A percentile compares a stretch with the other conserved stretches of the same genome.
Evolutionary conservation across 2,113 vertebrate genomes (phyloP).

Genomic region (Syngnathoides biaculeatus): DNA sequence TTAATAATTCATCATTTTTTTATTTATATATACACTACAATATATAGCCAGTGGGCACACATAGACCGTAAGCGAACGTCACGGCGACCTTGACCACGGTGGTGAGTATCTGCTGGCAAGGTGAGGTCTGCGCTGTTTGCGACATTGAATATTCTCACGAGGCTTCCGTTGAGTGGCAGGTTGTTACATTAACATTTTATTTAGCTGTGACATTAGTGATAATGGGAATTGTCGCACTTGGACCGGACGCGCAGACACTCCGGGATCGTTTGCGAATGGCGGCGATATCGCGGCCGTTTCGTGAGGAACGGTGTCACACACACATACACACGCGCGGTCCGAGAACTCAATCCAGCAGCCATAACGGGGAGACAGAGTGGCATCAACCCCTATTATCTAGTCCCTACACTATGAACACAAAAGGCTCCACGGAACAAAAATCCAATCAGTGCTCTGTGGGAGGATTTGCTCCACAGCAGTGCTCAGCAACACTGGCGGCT

Average conservation of each 20-base stretch:
- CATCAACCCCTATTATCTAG: slow-evolving; percentile 74
- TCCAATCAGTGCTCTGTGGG: slow-evolving; percentile 71
- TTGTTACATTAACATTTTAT: slow-evolving; percentile 45
- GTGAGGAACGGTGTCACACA: slow-evolving; percentile 12
- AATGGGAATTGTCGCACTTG: background rate
- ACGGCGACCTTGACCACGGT: slow-evolving; percentile 40
- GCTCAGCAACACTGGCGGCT: slow-evolving; percentile 71
- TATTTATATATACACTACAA: slow-evolving; percentile 29
- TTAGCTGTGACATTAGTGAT: slow-evolving; percentile 11
- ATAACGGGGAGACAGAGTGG: slow-evolving; percentile 67
- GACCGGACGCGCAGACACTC: background rate
- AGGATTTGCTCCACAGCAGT: slow-evolving; percentile 73
- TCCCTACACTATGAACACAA: slow-evolving; percentile 73
- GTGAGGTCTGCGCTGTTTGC: slow-evolving; percentile 19
- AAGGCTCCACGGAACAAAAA: slow-evolving; percentile 75
- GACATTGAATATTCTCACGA: slow-evolving; percentile 15
- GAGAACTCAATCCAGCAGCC: slow-evolving; percentile 66
- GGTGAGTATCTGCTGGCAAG: slow-evolving; percentile 16
- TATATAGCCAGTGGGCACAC: slow-evolving; percentile 12
- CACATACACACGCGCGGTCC: slow-evolving; percentile 26
- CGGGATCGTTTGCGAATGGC: slow-evolving; percentile 23
- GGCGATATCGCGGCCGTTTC: slow-evolving; percentile 23
- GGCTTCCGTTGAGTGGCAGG: slow-evolving; percentile 36
- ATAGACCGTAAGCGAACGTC: background rate
- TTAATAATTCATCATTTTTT: slow-evolving; percentile 39